These are phyloP conservation scores for Podarcis cretensis DNA, from an alignment of 2,113 vertebrate genomes.

Conservation along the genomic window DNA sequence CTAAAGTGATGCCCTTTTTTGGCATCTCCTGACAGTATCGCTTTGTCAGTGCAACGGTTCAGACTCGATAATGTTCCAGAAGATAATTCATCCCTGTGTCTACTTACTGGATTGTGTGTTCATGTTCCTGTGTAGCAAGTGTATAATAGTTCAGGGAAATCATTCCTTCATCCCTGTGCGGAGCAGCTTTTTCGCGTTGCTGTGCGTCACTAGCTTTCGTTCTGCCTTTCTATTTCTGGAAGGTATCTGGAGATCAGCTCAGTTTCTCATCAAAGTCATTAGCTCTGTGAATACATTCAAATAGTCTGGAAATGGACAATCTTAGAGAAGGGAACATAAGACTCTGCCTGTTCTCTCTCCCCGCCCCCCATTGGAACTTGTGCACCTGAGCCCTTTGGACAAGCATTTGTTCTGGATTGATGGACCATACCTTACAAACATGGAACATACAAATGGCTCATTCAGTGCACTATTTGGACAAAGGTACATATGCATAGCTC, in stretches of 20 bases:
- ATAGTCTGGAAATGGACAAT: neutral
- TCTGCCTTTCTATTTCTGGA: constrained; percentile 48
- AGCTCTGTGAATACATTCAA: neutral
- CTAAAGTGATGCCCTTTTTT: constrained; percentile 41
- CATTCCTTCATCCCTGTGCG: neutral
- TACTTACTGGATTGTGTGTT: neutral
- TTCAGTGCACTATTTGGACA: neutral
- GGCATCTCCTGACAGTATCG: constrained; percentile 12
- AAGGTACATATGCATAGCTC: too few species aligned
- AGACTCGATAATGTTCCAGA: neutral
- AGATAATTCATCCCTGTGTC: constrained; percentile 30
- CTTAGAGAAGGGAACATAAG: neutral
- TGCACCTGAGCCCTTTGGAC: neutral
- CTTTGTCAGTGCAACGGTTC: neutral
- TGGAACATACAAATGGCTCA: neutral
- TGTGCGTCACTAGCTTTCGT: neutral
- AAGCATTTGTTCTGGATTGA: neutral
- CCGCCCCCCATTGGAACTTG: neutral
- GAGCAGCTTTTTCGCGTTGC: constrained; percentile 36
- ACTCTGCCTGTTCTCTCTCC: neutral
- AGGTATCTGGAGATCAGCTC: constrained; percentile 36
- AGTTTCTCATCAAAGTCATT: constrained; percentile 34
- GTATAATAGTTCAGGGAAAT: constrained; percentile 23
- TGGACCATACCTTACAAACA: neutral
- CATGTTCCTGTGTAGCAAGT: neutral